These are phyloP conservation scores for Babylonia areolata DNA, from an alignment of 1,140 invertebrate species.

Conservation along the genomic window DNA sequence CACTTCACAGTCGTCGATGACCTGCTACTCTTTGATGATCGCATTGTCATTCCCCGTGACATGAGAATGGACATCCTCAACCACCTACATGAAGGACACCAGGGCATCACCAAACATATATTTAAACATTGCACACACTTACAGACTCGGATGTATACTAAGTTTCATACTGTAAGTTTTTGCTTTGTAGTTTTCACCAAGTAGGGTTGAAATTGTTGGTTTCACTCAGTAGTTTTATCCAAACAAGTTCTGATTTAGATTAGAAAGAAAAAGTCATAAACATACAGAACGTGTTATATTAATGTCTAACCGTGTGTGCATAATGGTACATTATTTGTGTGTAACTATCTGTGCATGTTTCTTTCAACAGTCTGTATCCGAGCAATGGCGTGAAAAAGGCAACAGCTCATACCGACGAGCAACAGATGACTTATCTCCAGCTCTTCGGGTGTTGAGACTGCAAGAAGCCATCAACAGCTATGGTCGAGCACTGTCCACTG, in stretches of 20 bases:
- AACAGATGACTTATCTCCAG: constrained; percentile 26
- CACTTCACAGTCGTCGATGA: no score
- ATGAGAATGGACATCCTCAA: no score
- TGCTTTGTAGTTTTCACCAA: not conserved
- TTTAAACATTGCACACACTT: no score
- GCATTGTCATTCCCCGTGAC: no score
- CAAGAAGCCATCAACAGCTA: constrained; percentile 50
- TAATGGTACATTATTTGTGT: not conserved
- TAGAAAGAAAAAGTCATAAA: no score
- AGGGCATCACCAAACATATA: no score
- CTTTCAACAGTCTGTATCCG: constrained; percentile 13
- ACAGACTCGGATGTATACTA: no score
- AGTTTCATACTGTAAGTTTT: not conserved
- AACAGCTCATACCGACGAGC: constrained; percentile 45
- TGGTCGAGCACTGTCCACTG: constrained; percentile 46
- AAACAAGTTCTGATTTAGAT: no score
- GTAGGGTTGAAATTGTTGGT: not conserved
- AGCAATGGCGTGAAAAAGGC: constrained; percentile 47
- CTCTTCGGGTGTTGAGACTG: constrained; percentile 42
- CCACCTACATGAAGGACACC: no score
- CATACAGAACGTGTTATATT: no score
- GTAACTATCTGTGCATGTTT: no score
- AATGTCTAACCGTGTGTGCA: not conserved
- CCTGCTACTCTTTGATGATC: no score
- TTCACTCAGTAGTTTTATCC: not conserved